phyloP scores from a whole-genome alignment of 2,888 invertebrate species.

The Thalpophila matura region DNA sequence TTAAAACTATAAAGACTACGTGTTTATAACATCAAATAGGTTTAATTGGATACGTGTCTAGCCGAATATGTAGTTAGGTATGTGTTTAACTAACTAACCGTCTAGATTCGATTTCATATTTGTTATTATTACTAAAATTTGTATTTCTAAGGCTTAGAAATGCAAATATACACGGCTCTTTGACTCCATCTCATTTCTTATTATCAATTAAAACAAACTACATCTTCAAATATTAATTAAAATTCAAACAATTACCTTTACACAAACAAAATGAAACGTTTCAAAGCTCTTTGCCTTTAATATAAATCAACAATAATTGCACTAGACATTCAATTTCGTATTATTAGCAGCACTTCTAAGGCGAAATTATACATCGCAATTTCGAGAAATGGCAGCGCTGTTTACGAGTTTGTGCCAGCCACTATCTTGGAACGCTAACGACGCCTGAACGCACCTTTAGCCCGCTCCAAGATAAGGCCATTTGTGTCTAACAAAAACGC shows the following conservation, averaged over 20 bases:
- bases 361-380: constrained; percentile 27
- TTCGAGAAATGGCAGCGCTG: constrained; percentile 12
- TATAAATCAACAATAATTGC: constrained; percentile 36
- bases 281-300: background rate
- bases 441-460: constrained; percentile 25
- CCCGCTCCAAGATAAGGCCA: constrained; percentile 13
- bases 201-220: background rate
- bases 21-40: background rate
- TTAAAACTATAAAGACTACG: too few relatives aligned
- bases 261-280: constrained; percentile 14
- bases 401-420: constrained; percentile 9
- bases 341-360: constrained; percentile 25
- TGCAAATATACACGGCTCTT: too few relatives aligned
- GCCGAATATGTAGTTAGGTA: too few relatives aligned
- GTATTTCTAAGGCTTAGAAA: too few relatives aligned
- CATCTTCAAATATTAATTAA: constrained; percentile 20
- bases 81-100: background rate
- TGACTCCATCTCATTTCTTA: background rate
- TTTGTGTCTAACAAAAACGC: constrained; percentile 29
- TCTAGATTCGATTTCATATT: background rate
- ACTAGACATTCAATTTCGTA: constrained; percentile 22
- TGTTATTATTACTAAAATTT: background rate
- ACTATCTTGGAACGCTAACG: constrained; percentile 3
- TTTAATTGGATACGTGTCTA: background rate
- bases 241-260: constrained; percentile 16